These are phyloP conservation scores for Gastrophryne carolinensis DNA, from an alignment of 2,797 vertebrate species.

Conservation along the genomic window DNA sequence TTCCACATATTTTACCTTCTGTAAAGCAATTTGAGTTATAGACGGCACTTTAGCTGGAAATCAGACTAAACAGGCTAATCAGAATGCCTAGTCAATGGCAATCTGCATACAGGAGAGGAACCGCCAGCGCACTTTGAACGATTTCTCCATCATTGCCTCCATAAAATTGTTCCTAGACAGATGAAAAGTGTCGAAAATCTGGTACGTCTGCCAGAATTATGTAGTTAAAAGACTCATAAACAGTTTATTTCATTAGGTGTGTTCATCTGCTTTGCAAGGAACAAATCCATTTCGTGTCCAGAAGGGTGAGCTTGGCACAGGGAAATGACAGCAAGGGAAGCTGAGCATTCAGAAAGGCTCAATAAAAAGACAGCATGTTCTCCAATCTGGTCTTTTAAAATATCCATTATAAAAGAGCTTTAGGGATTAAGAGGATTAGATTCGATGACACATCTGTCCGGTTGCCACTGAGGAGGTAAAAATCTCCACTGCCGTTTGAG, in stretches of 20 bases:
- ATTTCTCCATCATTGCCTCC: not conserved
- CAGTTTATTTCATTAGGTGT: constrained; percentile 42
- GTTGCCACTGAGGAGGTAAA: constrained; percentile 63
- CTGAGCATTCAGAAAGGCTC: constrained; percentile 48
- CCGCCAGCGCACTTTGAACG: not conserved
- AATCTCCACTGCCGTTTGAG: constrained; percentile 60
- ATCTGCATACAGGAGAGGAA: not conserved
- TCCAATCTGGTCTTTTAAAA: constrained; percentile 63
- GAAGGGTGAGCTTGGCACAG: constrained; percentile 40
- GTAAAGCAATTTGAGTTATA: too few relatives aligned
- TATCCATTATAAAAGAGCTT: constrained; percentile 65
- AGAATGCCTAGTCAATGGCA: not conserved
- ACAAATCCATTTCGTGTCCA: not conserved
- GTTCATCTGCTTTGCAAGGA: constrained; percentile 51
- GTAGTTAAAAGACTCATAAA: constrained; percentile 47
- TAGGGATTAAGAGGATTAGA: constrained; percentile 65
- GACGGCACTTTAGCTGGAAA: not conserved
- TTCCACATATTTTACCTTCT: too few relatives aligned
- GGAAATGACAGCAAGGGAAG: constrained; percentile 20
- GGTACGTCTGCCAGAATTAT: constrained; percentile 26
- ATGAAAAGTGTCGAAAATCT: constrained; percentile 13
- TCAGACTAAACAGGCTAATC: not conserved
- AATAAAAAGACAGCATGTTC: constrained; percentile 61
- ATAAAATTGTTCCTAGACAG: constrained; percentile 37
- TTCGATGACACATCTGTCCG: constrained; percentile 66